phyloP scores from a whole-genome alignment of 2,113 vertebrate genomes.

The Mesitornis unicolor region DNA sequence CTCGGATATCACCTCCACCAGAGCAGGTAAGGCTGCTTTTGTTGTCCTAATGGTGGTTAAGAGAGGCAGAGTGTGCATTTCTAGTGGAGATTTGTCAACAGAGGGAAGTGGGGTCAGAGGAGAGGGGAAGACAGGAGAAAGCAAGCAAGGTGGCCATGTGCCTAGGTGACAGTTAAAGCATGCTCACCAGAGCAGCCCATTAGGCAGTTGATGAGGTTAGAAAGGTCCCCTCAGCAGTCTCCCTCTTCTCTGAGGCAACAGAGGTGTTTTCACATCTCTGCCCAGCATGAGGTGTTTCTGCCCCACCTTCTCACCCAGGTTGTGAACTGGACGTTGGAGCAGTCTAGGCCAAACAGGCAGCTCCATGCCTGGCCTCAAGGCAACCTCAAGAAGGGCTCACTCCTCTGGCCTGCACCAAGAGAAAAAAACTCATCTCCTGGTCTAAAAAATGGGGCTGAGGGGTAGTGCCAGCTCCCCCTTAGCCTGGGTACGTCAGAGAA shows the following conservation, averaged over 20 bases:
- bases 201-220: neutral
- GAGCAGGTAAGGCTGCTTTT: neutral
- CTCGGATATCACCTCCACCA: fast-evolving
- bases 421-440: neutral
- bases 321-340: fast-evolving
- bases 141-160: fast-evolving
- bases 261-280: neutral
- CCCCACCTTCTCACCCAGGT: neutral
- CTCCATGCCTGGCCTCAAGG: neutral
- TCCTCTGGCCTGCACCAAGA: neutral
- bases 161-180: neutral
- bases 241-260: neutral
- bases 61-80: neutral
- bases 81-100: neutral
- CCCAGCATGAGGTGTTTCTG: neutral
- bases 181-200: neutral
- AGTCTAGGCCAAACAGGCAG: fast-evolving
- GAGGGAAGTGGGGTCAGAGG: neutral
- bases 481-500: neutral
- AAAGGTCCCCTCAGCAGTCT: neutral
- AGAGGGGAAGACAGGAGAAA: neutral
- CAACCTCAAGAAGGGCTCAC: neutral
- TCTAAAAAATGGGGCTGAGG: neutral
- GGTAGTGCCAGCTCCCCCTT: neutral
- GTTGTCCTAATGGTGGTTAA: no score